Percentiles rank a stretch among this genome's conserved stretches.
These are phyloP conservation scores for Leguminivora glycinivorella DNA, from an alignment of 1,140 invertebrate species.

Conservation along the genomic window DNA sequence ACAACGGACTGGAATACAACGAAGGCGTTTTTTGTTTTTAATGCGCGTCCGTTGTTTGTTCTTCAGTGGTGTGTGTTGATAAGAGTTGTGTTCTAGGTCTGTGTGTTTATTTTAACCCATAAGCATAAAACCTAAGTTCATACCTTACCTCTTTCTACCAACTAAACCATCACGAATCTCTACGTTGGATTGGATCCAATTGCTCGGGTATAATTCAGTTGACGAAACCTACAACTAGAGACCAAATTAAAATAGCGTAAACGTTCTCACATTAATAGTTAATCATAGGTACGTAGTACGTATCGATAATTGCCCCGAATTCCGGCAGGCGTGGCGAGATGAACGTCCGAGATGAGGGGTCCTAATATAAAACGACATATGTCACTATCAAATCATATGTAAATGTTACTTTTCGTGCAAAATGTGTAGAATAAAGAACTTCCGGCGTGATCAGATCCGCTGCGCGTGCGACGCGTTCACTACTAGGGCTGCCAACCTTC, in stretches of 20 bases:
- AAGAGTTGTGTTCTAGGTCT: too few relatives aligned
- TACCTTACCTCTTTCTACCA: too few relatives aligned
- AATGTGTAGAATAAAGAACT: constrained; percentile 60
- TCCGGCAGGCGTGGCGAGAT: not conserved
- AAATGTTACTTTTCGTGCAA: constrained; percentile 25
- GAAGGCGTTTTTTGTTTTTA: too few relatives aligned
- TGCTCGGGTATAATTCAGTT: not conserved
- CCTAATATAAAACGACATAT: not conserved
- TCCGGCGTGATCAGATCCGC: constrained; percentile 60
- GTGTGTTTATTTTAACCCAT: too few relatives aligned
- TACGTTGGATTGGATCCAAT: too few relatives aligned
- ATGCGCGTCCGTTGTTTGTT: too few relatives aligned
- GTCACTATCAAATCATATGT: not conserved
- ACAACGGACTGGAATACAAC: too few relatives aligned
- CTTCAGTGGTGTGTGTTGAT: too few relatives aligned
- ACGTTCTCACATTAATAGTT: not conserved
- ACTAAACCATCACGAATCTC: too few relatives aligned
- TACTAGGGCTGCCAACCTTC: too few relatives aligned
- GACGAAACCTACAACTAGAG: not conserved
- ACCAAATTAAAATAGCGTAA: not conserved
- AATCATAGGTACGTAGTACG: not conserved
- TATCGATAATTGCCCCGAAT: not conserved
- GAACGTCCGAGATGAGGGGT: not conserved
- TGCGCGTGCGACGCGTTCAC: not conserved
- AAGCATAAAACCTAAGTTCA: too few relatives aligned